phyloP scores from a whole-genome alignment of 2,797 vertebrate genomes.

The Phataginus tricuspis region DNA sequence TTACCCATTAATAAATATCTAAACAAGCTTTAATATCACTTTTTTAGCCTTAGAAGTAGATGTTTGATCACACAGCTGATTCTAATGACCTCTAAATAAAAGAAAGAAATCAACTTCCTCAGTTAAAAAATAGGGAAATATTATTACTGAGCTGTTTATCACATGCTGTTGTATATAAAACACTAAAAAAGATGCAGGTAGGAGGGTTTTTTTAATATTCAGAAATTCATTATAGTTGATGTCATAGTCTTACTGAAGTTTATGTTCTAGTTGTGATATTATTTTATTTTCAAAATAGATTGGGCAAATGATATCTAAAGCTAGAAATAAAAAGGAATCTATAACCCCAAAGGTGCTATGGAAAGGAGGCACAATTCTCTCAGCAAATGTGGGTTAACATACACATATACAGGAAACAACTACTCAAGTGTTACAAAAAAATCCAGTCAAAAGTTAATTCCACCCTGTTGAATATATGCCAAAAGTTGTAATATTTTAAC shows the following conservation, averaged over 20 bases:
- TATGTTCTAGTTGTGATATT: slow-evolving; percentile 50
- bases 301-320: slow-evolving; percentile 46
- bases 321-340: slow-evolving; percentile 38
- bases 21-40: background rate
- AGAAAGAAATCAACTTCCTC: background rate
- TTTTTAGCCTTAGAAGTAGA: slow-evolving; percentile 10
- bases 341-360: background rate
- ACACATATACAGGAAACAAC: background rate
- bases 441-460: slow-evolving; percentile 42
- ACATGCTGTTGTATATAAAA: slow-evolving; percentile 49
- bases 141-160: slow-evolving; percentile 17
- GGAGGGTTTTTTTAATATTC: slow-evolving; percentile 55
- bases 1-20: background rate
- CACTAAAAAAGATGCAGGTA: background rate
- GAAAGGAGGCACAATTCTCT: slow-evolving; percentile 47
- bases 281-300: slow-evolving; percentile 62
- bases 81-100: slow-evolving; percentile 41
- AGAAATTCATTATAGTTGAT: slow-evolving; percentile 59
- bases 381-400: slow-evolving; percentile 21
- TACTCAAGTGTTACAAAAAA: slow-evolving; percentile 10
- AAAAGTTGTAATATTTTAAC: slow-evolving; percentile 50
- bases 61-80: background rate
- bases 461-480: background rate
- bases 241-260: slow-evolving; percentile 49
- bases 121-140: slow-evolving; percentile 18